A percentile compares a stretch with the other conserved stretches of the same genome.
Evolutionary conservation across 2,888 invertebrate species (phyloP).

Genomic region (Cerceris rybyensis): DNA sequence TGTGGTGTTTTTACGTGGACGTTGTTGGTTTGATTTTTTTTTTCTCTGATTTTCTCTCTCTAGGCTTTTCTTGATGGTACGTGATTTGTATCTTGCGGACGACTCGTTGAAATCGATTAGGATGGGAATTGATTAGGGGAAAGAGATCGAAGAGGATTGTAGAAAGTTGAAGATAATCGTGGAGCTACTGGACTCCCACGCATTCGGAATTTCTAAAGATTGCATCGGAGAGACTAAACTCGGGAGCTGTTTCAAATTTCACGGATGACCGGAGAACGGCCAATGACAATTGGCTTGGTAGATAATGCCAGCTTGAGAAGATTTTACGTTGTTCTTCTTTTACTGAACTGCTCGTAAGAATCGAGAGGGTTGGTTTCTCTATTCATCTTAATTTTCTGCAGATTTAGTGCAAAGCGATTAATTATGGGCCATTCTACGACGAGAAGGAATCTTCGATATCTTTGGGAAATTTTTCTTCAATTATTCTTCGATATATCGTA

Average conservation of each 20-base stretch:
- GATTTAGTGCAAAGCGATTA: too few species aligned
- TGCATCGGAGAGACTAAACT: conserved; percentile 49
- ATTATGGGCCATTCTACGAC: too few species aligned
- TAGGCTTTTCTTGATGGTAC: background rate
- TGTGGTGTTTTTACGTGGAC: background rate
- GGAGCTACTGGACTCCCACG: conserved; percentile 43
- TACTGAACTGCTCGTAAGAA: background rate
- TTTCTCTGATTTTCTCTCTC: background rate
- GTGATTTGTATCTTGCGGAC: background rate
- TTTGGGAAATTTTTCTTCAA: too few species aligned
- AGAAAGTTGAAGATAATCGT: background rate
- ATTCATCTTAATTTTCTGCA: too few species aligned
- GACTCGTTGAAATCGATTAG: background rate
- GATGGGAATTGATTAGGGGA: background rate
- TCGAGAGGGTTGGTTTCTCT: too few species aligned
- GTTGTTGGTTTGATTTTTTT: too few species aligned
- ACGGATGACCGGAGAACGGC: conserved; percentile 59
- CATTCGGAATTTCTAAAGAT: conserved; percentile 23
- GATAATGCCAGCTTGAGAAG: conserved; percentile 7
- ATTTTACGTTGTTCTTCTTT: conserved; percentile 29
- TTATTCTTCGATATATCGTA: too few species aligned
- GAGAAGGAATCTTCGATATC: too few species aligned
- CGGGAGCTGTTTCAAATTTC: conserved; percentile 63
- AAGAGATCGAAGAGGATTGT: background rate
- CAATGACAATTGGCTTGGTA: conserved; percentile 53